phyloP scores from a whole-genome alignment of 2,113 vertebrate species.

The Zapus hudsonius region DNA sequence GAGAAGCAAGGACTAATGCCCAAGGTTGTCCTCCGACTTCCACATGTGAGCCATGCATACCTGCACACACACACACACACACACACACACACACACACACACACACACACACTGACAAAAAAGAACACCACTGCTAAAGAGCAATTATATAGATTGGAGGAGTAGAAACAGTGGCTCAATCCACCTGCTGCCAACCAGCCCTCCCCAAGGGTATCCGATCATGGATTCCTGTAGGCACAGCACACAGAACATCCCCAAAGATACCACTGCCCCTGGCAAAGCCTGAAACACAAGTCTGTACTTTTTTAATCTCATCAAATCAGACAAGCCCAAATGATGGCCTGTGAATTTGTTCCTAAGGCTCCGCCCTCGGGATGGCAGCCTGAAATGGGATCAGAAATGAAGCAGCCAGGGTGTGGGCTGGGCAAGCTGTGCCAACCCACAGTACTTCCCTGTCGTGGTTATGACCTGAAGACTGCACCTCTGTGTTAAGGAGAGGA shows the following conservation, averaged over 20 bases:
- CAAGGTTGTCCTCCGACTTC: too few species aligned
- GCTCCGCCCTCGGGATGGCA: not conserved
- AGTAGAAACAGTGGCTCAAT: not conserved
- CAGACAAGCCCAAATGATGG: not conserved
- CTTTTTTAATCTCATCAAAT: conserved; percentile 9
- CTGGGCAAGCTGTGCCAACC: not conserved
- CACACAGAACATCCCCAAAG: not conserved
- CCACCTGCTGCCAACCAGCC: not conserved
- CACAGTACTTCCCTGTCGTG: not conserved
- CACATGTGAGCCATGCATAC: too few species aligned
- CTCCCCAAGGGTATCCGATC: not conserved
- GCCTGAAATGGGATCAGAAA: not conserved
- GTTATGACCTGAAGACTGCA: not conserved
- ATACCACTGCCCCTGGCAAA: not conserved
- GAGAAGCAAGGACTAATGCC: too few species aligned
- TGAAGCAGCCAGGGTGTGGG: not conserved
- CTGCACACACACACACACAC: too few species aligned
- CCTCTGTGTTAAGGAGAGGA: not conserved
- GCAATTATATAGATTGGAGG: not conserved
- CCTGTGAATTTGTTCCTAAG: not conserved
- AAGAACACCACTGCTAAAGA: not conserved
- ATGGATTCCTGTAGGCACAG: not conserved
- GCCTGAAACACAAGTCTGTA: not conserved
- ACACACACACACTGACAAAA: too few species aligned
- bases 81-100: too few species aligned